Base-by-base conservation (phyloP, 2,888 invertebrate genomes). In the Graphium colonna region DNA sequence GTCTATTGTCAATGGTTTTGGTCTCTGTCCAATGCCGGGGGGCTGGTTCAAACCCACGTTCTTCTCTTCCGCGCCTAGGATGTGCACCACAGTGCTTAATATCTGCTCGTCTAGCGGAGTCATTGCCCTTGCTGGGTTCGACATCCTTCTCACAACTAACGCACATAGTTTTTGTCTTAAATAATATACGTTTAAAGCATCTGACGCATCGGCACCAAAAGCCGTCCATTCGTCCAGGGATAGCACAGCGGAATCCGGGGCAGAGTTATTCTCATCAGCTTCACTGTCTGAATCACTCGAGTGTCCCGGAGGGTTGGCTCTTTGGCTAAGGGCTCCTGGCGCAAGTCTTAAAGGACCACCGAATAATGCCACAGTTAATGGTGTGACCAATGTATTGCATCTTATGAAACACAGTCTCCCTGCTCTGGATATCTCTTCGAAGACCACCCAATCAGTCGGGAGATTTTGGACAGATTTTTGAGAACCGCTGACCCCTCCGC, bases 381-480 rank as follows among this genome's bases (percentile, higher is more conserved):
- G 93, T 8, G 96, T 94, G 0, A 98, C 92, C 5, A 95, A 78
- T 0, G 98, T 97, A 55, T 94, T 95, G 61, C 95, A 95, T 41
- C 94, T 92, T 1, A 96, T 92, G 69, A 94, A 93, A 56, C 95
- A 94, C 49, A 92, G 88, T 13, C 92, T 88, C 0, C 93, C 92
- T 0, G 92, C 89, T 41, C 95, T 92, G 0, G 94, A 93, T 79
- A 97, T 94, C 77, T 97, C 97, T 70, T 96, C 96, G 70, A 94
- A 98, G 9, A 96, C 90, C 12, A 97, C 81, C 97, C 97, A 98
- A 67, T 96, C 95, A 9, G 94, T 92, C 0, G 94, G 93, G 46
- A 95, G 59, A n/a, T 64, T 73, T 7, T 75, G 77, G 0, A 90
- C 77, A 0, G 80, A 77, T 18, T 73, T 77, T 52, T 72, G 74